Evolutionary conservation across 2,113 vertebrate species (phyloP), one percentile per base, ranked within the genome.

Genomic region (Pterocles orientalis): DNA sequence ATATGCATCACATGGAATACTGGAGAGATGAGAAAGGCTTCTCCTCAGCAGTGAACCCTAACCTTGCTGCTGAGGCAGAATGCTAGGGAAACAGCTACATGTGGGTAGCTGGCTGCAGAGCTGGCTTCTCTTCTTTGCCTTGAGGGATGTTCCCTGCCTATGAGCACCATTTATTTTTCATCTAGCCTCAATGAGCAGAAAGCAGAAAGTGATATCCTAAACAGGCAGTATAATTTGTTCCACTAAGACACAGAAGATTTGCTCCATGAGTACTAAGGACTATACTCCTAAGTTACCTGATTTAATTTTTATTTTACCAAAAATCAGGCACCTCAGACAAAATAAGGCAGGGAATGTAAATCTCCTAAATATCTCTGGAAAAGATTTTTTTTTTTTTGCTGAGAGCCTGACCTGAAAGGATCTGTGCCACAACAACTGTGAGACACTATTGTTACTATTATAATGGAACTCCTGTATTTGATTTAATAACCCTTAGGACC

Each of bases 201-300:
- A 60, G 69, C 53, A 69, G 77, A 71, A 61, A 80, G 89, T 4
- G 7, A 90, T 77, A 82, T 23, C 72, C 54, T 33, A 83, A 64
- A 51, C 61, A 86, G 82, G 70, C 31, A 53, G 66, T n/a, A 61
- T 53, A 66, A 64, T 94, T 87, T 81, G 33, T 66, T 91, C 60
- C 47, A 80, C 86, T 51, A 88, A 87, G 89, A 87, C 69, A 88
- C 91, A 81, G 75, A 91, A 84, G 24, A 53, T 66, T 82, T 95
- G 36, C 6, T 88, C 51, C 24, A 5, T 3, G 4, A 83, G 58
- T 86, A 47, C 31, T 61, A 51, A 56, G 36, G 34, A 95, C 70
- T 88, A 60, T 8, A 50, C 29, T 83, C 84, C 48, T 83, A 84
- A 84, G 86, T 64, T 86, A 73, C 39, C 31, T 8, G 25, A 66